Evolutionary conservation across 2,888 invertebrate genomes (phyloP).

Genomic region (Mycogona germanica): DNA sequence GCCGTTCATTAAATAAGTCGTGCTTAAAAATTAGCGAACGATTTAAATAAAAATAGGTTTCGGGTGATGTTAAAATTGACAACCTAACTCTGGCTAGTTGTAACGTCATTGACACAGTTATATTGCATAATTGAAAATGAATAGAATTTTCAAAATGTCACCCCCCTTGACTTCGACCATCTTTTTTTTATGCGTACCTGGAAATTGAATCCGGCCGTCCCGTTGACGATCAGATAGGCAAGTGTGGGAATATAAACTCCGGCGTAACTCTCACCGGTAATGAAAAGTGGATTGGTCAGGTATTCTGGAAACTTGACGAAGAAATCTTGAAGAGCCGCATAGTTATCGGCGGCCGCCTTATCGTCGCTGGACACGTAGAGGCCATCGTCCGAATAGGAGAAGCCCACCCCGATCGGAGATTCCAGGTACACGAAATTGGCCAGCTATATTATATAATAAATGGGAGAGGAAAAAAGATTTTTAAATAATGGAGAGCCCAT

Average conservation of each 20-base stretch:
- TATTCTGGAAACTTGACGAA: constrained; percentile 37
- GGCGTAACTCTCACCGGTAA: constrained; percentile 41
- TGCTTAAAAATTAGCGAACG: constrained; percentile 27
- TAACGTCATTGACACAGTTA: too few species aligned
- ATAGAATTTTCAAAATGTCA: too few species aligned
- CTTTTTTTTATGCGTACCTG: too few species aligned
- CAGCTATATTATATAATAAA: too few species aligned
- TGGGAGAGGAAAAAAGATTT: too few species aligned
- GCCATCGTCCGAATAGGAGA: constrained; percentile 36
- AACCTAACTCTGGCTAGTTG: too few species aligned
- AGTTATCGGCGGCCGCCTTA: constrained; percentile 38
- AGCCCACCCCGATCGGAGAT: constrained; percentile 40
- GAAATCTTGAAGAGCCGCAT: constrained; percentile 37
- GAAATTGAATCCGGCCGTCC: constrained; percentile 5
- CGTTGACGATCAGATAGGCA: constrained; percentile 27
- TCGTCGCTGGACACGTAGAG: constrained; percentile 35
- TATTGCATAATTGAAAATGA: too few species aligned
- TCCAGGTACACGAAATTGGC: constrained; percentile 40
- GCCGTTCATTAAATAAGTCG: too few species aligned
- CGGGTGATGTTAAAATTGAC: too few species aligned
- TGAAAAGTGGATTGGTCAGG: constrained; percentile 35
- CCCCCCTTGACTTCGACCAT: too few species aligned
- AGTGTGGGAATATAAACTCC: constrained; percentile 40
- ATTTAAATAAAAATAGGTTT: too few species aligned
- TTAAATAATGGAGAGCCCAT: too few species aligned